Conservation (phyloP, 64 coral and sea anemone genomes). For the Actinia equina region DNA sequence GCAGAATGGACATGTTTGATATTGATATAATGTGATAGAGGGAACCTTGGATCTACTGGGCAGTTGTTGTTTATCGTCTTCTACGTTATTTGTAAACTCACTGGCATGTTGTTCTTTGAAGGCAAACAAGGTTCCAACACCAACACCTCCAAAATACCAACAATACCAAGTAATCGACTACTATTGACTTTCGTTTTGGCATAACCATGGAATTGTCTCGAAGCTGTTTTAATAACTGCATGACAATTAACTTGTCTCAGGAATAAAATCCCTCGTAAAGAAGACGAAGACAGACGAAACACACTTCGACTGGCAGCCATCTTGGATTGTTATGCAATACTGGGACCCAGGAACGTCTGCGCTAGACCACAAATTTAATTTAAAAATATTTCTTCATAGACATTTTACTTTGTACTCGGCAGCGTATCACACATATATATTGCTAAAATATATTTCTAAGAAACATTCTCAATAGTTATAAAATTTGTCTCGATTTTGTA, state of each 20-base stretch:
- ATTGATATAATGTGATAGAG: conserved; percentile 85
- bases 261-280: not conserved
- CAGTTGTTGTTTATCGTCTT: not conserved
- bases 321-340: conserved; percentile 21
- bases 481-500: too few species aligned
- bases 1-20: conserved; percentile 94
- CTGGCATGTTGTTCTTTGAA: not conserved
- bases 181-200: not conserved
- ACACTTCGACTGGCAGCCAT: not conserved
- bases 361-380: not conserved
- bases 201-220: not conserved
- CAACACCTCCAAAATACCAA: conserved; percentile 1
- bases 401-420: too few species aligned
- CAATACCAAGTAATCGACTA: not conserved
- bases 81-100: not conserved
- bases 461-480: too few species aligned
- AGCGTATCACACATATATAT: too few species aligned
- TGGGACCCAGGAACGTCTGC: not conserved
- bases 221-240: not conserved
- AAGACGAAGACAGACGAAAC: not conserved
- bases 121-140: conserved; percentile 8
- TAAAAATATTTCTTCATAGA: too few species aligned
- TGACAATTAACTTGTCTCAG: not conserved
- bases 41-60: not conserved
- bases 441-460: too few species aligned